Base-by-base conservation (phyloP, 2,113 vertebrate species). In the Pseudonaja textilis region DNA sequence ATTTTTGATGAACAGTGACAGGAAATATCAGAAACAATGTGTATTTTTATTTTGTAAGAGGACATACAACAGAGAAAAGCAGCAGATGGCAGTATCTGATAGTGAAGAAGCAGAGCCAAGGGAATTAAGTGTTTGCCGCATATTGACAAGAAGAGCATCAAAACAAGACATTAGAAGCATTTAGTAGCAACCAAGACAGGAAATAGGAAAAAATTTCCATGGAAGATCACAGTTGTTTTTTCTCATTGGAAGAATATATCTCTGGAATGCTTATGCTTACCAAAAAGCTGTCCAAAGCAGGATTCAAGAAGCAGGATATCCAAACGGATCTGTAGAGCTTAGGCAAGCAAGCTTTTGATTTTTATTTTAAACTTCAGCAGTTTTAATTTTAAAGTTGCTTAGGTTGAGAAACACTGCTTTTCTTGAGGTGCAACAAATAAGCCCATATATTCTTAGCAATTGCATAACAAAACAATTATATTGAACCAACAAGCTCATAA, bases 21-120 rank as follows among this genome's bases (percentile, higher is more conserved):
- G 3, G 25, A 89, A 93, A 91, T 1, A 29, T 69, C 87, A 2
- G 55, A 26, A 0, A 57, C 18, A 1, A 26, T n/a, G 88, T 34
- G 56, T 85, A 56, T 64, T 34, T 87, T 61, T 91, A 86, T 86
- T 94, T 93, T 93, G 18, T 34, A 92, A 11, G 42, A 89, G 91
- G 25, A 87, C 91, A 93, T n/a, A 85, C 81, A 94, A 91, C 93
- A 96, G 96, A 94, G 94, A 92, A 29, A 97, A 97, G 97, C 97
- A 97, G 94, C 95, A 97, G 97, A 96, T 97, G 96, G 97, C 97
- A 98, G 97, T 96, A 98, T 59, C 59, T 92, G 95, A 96, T 95
- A 64, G 91, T 94, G 54, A 91, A 90, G 94, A 42, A 81, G 94
- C 11, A 26, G 0, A 2, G 91, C 88, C 93, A 92, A 92, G 56